phyloP scores from a whole-genome alignment of 1,140 invertebrate species.

The Drosophila micromelanica region DNA sequence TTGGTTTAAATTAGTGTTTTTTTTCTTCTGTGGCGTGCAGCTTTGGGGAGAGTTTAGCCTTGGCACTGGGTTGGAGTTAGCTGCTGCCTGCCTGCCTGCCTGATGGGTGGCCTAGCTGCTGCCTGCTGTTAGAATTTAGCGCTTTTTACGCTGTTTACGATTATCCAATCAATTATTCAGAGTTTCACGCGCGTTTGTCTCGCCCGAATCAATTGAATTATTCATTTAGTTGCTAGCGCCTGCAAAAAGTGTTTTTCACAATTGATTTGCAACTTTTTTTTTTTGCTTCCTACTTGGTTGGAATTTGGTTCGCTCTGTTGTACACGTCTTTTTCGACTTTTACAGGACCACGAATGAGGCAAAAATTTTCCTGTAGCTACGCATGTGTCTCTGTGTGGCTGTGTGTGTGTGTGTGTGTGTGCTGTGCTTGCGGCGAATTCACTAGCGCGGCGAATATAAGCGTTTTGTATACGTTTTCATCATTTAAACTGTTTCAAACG shows the following conservation, averaged over 20 bases:
- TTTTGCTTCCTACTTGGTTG: constrained; percentile 5
- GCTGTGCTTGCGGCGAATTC: constrained; percentile 63
- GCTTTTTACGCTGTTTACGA: constrained; percentile 58
- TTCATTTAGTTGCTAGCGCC: constrained; percentile 42
- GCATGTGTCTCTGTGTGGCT: constrained; percentile 15
- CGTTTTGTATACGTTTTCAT: constrained; percentile 77
- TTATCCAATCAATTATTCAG: constrained; percentile 75
- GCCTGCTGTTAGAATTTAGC: constrained; percentile 24
- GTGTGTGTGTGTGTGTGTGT: constrained; percentile 19
- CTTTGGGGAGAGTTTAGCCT: constrained; percentile 23
- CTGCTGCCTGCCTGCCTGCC: neutral
- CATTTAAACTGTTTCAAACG: constrained; percentile 65
- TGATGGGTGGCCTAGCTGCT: neutral
- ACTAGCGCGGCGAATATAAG: constrained; percentile 54
- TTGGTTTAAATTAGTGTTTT: neutral
- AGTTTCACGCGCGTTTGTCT: constrained; percentile 45
- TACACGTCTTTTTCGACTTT: constrained; percentile 63
- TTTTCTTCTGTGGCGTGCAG: constrained; percentile 17
- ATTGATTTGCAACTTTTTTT: constrained; percentile 48
- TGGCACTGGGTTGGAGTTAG: constrained; percentile 33
- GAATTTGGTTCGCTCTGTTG: constrained; percentile 41
- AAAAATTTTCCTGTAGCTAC: constrained; percentile 52
- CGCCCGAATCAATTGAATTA: constrained; percentile 52
- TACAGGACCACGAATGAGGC: constrained; percentile 66
- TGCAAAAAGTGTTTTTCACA: constrained; percentile 23